Conservation (phyloP, 1,140 invertebrate species). For the Calycopis cecrops region DNA sequence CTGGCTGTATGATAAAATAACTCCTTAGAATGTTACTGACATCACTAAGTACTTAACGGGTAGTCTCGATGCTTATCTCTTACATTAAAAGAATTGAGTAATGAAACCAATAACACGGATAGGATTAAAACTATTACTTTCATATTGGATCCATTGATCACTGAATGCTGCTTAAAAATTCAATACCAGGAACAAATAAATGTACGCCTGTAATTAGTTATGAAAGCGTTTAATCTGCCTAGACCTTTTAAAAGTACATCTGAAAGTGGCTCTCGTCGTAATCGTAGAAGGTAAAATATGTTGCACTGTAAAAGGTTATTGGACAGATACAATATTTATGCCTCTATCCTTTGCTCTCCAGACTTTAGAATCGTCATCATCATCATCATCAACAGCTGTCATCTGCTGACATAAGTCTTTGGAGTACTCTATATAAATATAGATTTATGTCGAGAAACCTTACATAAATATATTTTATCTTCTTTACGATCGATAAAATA, state of each 20-base stretch:
- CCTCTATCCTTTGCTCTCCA: not conserved
- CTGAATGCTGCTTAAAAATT: not conserved
- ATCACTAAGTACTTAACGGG: too few relatives aligned
- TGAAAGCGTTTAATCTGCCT: not conserved
- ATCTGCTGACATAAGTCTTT: too few relatives aligned
- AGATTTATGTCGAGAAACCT: not conserved
- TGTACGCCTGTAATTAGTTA: not conserved
- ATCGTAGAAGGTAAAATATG: constrained; percentile 7
- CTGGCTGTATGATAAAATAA: too few relatives aligned
- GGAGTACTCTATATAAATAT: not conserved
- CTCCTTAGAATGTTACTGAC: too few relatives aligned
- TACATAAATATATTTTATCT: too few relatives aligned
- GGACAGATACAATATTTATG: constrained; percentile 8
- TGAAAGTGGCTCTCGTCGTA: not conserved
- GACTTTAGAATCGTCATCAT: too few relatives aligned
- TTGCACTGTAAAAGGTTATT: constrained; percentile 6
- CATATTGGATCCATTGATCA: constrained; percentile 1
- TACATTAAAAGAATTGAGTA: too few relatives aligned
- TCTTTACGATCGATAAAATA: too few relatives aligned
- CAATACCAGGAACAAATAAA: not conserved
- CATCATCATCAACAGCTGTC: too few relatives aligned
- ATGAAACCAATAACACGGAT: too few relatives aligned
- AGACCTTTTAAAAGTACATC: constrained; percentile 10
- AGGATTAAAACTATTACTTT: too few relatives aligned
- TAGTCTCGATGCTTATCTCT: too few relatives aligned